Conservation (phyloP, 1,140 invertebrate species). For the Bombus picipes region DNA sequence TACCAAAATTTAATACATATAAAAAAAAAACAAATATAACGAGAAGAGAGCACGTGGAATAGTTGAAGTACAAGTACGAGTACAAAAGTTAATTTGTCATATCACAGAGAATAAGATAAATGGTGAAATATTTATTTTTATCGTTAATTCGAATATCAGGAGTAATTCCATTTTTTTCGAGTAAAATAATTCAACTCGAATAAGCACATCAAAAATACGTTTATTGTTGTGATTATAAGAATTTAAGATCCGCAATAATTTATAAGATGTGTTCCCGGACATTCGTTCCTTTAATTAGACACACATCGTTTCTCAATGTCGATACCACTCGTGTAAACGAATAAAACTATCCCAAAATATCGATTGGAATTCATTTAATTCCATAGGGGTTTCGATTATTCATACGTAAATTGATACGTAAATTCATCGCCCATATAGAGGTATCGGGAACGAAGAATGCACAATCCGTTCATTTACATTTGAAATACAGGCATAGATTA, state of each 20-base stretch:
- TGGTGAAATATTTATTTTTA: not conserved
- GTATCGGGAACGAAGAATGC: not conserved
- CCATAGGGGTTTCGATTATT: conserved; percentile 1
- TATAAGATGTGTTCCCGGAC: conserved; percentile 69
- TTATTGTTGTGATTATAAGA: conserved; percentile 74
- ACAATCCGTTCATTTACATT: conserved; percentile 6
- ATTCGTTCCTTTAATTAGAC: conserved; percentile 63
- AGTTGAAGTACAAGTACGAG: conserved; percentile 60
- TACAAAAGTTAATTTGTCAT: conserved; percentile 61
- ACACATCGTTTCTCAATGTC: conserved; percentile 67
- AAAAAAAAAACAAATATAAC: not conserved
- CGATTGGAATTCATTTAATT: conserved; percentile 38
- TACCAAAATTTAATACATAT: conserved; percentile 48
- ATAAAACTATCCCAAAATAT: conserved; percentile 75
- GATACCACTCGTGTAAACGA: conserved; percentile 56
- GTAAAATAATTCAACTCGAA: conserved; percentile 50
- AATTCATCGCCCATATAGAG: not conserved
- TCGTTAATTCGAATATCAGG: not conserved
- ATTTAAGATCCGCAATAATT: conserved; percentile 64
- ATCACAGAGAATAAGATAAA: conserved; percentile 35
- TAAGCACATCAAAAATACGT: conserved; percentile 79
- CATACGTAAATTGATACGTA: not conserved
- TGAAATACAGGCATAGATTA: conserved; percentile 1
- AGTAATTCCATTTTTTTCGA: not conserved
- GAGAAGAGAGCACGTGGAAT: conserved; percentile 10